Evolutionary conservation across 2,113 vertebrate genomes (phyloP), one percentile per base, ranked within the genome.

Genomic region (Cygnus buccinator): DNA sequence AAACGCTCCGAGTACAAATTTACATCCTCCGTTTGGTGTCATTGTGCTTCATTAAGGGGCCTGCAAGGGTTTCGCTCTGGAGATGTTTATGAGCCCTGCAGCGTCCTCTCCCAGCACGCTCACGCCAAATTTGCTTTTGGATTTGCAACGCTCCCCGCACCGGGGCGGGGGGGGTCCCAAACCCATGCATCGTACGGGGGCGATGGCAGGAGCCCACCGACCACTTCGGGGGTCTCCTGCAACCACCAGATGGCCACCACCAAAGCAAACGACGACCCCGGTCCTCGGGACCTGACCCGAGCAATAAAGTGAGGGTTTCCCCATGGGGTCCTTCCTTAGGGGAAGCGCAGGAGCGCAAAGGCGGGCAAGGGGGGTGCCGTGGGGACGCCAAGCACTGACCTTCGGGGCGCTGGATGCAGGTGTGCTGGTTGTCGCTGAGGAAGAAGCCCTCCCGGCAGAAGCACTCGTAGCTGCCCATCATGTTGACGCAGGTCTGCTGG

Each of bases 391-490:
- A 3, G 72, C 76, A 95, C 97, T 82, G 13, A 99, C 99, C 99
- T 99, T 99, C 99, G 0, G 99, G 99, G 48, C 99, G 98, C 97
- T 99, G 99, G 98, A 99, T 99, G 87, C 99, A 99, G 95, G 99
- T 99, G 89, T 99, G 99, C 98, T 99, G 99, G 98, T 99, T 99
- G 98, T 99, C 99, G 5, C 99, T 99, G 95, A 99, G 98, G 97
- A 99, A 99, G 98, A 99, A 99, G 72, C 99, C 99, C 66, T 99
- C 99, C 52, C 99, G 94, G 97, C 99, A 99, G 95, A 98, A 99
- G 94, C 99, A 99, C 95, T 99, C 99, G 0, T 99, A 99, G 98
- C 99, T 99, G 92, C 99, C 99, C 99, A 99, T 99, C 99, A 99
- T 99, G 98, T 99, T 99, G 97, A 99, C 98, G 25, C 99, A 99